Base-by-base conservation (phyloP, 2,113 vertebrate species). In the Regulus satrapa region DNA sequence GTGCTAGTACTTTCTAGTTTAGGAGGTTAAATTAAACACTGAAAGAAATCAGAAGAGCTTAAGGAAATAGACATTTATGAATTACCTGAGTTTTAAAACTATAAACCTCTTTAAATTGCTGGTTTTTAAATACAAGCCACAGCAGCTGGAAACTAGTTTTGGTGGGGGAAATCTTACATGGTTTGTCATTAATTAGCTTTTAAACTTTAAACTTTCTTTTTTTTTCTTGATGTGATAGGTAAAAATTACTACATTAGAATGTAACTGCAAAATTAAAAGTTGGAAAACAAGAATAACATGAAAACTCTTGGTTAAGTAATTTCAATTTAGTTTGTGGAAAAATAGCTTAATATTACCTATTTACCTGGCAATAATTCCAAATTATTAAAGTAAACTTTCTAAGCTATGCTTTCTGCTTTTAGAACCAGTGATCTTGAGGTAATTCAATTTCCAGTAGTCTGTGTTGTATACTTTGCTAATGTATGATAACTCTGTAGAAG, bases 1-100 rank as follows among this genome's bases (percentile, higher is more conserved):
- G 76, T 97, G 88, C 88, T 95, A 92, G 80, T 93, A 83, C 91
- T 95, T 86, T 86, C 89, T 77, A 21, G 51, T 83, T 88, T 74
- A 55, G 64, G 87, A 94, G 52, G 86, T 95, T 96, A 97, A 96
- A 94, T 86, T 88, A 94, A 92, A 78, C 56, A 34, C 56, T 74
- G 77, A 81, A 89, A 84, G 64, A 92, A 95, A 81, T 75, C 55
- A 95, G 89, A 89, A 81, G 59, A 86, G 59, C 76, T 94, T 90
- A 69, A 77, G 61, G 69, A 95, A 88, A 77, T 86, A 93, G 49
- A 56, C 72, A 40, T 76, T 88, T 90, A 59, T 46, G 23, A 89
- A 55, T 81, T 80, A 85, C 23, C 84, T 84, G 77, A 63, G 29
- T 87, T 97, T 95, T 84, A 71, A 89, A 95, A 82, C 20, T 63